A percentile compares a stretch with the other conserved stretches of the same genome.
phyloP scores from a whole-genome alignment of 2,113 vertebrate genomes.

The Entelurus aequoreus region DNA sequence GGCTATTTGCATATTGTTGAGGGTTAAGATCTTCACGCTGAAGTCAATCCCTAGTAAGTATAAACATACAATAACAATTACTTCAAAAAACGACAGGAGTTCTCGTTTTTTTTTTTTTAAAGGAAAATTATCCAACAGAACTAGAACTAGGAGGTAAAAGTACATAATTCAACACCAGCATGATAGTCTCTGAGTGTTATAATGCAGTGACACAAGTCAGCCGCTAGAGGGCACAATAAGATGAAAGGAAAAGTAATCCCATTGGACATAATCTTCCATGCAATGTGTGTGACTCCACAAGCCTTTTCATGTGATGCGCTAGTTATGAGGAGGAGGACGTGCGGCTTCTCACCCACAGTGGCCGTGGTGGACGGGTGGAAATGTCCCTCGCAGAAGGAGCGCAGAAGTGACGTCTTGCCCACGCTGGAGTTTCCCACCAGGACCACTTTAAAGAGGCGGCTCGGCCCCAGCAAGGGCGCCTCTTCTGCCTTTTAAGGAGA shows the following conservation, averaged over 20 bases:
- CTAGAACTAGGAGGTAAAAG: too few relatives aligned
- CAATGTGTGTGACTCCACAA: constrained; percentile 60
- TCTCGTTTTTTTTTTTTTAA: too few relatives aligned
- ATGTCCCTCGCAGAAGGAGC: constrained; percentile 79
- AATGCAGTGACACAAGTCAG: not conserved
- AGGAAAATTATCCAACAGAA: too few relatives aligned
- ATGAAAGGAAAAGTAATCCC: constrained; percentile 39
- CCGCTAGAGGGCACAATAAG: constrained; percentile 16
- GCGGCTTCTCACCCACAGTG: constrained; percentile 82
- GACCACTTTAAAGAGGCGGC: constrained; percentile 87
- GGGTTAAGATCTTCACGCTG: constrained; percentile 79
- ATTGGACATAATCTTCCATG: constrained; percentile 62
- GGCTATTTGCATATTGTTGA: constrained; percentile 77
- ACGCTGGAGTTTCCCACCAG: constrained; percentile 87
- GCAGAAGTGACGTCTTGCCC: constrained; percentile 88
- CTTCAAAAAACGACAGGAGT: too few relatives aligned
- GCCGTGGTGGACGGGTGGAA: constrained; percentile 79
- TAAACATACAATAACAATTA: too few relatives aligned
- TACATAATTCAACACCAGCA: too few relatives aligned
- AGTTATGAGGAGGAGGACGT: not conserved
- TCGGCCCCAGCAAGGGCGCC: constrained; percentile 56
- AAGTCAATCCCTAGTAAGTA: constrained; percentile 81
- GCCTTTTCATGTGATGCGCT: constrained; percentile 61
- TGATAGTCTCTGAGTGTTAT: too few relatives aligned
- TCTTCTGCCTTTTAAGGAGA: constrained; percentile 62